Evolutionary conservation across 2,113 vertebrate species (phyloP).

Genomic region (Oreotrochilus melanogaster): DNA sequence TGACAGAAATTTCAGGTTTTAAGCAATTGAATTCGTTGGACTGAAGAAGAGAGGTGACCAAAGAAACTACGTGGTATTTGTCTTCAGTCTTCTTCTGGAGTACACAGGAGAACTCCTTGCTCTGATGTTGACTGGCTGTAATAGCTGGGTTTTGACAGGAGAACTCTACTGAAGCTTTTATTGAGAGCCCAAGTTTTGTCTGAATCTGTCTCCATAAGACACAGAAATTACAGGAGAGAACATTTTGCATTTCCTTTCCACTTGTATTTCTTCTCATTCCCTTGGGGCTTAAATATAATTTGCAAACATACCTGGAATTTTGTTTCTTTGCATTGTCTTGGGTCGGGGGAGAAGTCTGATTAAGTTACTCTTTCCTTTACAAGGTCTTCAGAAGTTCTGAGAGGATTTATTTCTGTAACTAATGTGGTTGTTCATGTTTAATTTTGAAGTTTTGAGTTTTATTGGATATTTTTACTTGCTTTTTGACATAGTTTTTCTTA

Average conservation of each 20-base stretch:
- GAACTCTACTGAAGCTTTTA: background rate
- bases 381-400: background rate
- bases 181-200: background rate
- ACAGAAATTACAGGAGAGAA: background rate
- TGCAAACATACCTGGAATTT: background rate
- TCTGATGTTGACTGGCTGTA: background rate
- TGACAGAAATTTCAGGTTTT: background rate
- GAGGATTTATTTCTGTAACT: background rate
- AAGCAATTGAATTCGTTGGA: background rate
- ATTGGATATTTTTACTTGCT: background rate
- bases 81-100: background rate
- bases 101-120: background rate
- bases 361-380: background rate
- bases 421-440: background rate
- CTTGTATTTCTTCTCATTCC: background rate
- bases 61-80: background rate
- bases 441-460: background rate
- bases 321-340: background rate
- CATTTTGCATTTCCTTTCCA: background rate
- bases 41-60: constrained; percentile 1
- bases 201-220: accelerated
- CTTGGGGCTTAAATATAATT: background rate
- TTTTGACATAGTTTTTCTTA: background rate
- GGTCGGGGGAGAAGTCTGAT: accelerated
- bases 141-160: background rate